Evolutionary conservation across 1,140 invertebrate species (phyloP), one percentile per base, ranked within the genome.

Genomic region (Lordiphosa mommai): DNA sequence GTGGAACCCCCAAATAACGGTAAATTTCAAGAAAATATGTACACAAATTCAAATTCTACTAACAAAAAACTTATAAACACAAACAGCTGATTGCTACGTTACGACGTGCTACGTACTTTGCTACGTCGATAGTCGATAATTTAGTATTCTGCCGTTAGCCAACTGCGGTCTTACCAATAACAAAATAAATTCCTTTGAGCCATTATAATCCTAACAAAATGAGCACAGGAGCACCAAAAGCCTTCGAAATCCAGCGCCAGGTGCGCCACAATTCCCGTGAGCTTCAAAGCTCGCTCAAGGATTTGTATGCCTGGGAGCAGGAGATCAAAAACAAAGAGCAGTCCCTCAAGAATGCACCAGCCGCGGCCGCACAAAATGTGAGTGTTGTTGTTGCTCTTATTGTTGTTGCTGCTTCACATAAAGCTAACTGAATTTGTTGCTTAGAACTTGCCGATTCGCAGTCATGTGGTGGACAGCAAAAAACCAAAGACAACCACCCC

Each of bases 301-400:
- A 97, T 80, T 89, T 98, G 72, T 92, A 94, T 82, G 92, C 91
- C 76, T 98, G 96, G 96, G 94, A 96, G 87, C 90, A 91, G 47
- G 93, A 96, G 70, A 96, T 97, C 89, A 96, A 95, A 90, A 90
- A 90, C 59, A 95, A 95, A 90, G 96, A 98, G 61, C 87, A 91
- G 52, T 91, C 86, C 38, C 27, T 88, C 3, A 53, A 77, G 33
- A 66, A 69, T 9, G 56, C 71, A 10, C 63, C 67, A n/a, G 63
- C 47, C 29, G 40, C 59, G 16, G 34, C 48, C 17, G 14, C 64
- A 2, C 46, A 66, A 16, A 70, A 46, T 49, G 85, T 79, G 9
- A 71, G 73, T 58, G 44, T 41, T 7, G 20, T 44, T 33, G 9
- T 29, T 50, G 10, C n/a, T n/a, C n/a, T n/a, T n/a, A n/a, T 4